phyloP scores from a whole-genome alignment of 2,797 vertebrate species.

The Pantherophis vulpinus region DNA sequence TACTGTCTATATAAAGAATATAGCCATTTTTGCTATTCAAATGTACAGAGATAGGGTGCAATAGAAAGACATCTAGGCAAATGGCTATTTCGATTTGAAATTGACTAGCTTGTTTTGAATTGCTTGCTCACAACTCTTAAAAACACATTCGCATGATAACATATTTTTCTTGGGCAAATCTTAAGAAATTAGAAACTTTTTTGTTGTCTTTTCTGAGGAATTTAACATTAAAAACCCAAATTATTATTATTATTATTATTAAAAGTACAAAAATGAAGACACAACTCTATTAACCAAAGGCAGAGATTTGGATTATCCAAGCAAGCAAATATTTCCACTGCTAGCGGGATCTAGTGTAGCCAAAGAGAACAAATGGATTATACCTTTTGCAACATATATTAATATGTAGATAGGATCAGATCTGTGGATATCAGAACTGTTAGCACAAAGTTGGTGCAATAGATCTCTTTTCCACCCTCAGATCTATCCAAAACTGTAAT shows the following conservation, averaged over 20 bases:
- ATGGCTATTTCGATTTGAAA: background rate
- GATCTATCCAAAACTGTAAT: background rate
- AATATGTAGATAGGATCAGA: background rate
- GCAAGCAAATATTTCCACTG: background rate
- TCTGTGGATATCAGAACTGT: background rate
- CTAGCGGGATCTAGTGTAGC: background rate
- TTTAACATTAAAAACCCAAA: background rate
- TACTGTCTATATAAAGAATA: background rate
- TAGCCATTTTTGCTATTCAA: background rate
- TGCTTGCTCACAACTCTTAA: background rate
- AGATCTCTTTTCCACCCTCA: background rate
- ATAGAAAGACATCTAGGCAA: background rate
- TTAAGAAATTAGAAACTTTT: slow-evolving; percentile 39
- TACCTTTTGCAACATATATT: background rate
- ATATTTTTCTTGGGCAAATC: slow-evolving; percentile 38
- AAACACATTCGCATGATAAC: background rate
- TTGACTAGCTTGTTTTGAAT: background rate
- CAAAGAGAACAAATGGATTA: background rate
- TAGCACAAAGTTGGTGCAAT: background rate
- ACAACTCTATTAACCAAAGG: background rate
- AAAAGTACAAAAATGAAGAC: background rate
- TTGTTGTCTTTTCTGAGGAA: background rate
- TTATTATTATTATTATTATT: background rate
- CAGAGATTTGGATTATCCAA: background rate
- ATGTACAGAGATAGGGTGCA: background rate